phyloP scores from a whole-genome alignment of 2,888 invertebrate genomes.

The Aspidiotus destructor region DNA sequence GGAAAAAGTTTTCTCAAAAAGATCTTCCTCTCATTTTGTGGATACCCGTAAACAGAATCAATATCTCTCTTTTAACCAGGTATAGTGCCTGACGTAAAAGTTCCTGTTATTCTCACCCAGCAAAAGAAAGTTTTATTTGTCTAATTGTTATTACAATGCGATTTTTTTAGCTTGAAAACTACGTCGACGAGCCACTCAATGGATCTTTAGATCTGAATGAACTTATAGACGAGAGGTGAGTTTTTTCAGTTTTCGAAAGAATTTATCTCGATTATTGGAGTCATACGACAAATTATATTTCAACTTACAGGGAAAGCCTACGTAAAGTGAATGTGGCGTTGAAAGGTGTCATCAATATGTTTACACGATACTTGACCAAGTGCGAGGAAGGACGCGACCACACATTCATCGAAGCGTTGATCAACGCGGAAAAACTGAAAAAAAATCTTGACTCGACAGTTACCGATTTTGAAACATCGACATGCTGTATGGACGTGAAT shows the following conservation, averaged over 20 bases:
- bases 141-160: too few species aligned
- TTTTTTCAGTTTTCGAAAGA: not conserved
- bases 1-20: not conserved
- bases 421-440: constrained; percentile 36
- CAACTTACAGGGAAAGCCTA: constrained; percentile 29
- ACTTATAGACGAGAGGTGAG: constrained; percentile 8
- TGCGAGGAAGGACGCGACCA: constrained; percentile 34
- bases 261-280: not conserved
- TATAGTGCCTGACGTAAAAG: not conserved
- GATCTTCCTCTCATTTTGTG: not conserved
- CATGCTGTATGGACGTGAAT: constrained; percentile 12
- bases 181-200: too few species aligned
- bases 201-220: not conserved
- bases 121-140: not conserved
- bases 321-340: constrained; percentile 32
- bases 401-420: constrained; percentile 39
- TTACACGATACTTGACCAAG: constrained; percentile 31
- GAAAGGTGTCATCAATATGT: constrained; percentile 32
- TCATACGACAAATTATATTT: not conserved
- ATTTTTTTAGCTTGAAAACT: too few species aligned
- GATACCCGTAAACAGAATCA: too few species aligned
- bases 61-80: not conserved
- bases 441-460: constrained; percentile 3
- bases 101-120: not conserved
- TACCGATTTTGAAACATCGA: constrained; percentile 3